Base-by-base conservation (phyloP, 2,888 invertebrate species). In the Camponotus fellah region DNA sequence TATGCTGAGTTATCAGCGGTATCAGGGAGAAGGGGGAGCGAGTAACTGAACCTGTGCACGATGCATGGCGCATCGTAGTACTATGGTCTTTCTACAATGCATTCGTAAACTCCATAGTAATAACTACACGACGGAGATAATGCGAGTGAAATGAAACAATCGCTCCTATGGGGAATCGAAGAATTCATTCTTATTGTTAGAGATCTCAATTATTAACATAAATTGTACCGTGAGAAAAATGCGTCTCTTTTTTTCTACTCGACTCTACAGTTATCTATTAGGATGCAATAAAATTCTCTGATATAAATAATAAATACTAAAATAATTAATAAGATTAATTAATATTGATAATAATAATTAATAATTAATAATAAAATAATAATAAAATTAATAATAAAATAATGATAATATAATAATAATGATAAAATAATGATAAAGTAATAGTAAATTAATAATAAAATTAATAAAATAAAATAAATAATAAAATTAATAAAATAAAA, bases 31-130 rank as follows among this genome's bases (percentile, higher is more conserved):
- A 58, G 72, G 40, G 58, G 40, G 72, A 72, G 37, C 34, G 53
- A 56, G 71, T 72, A 56, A 72, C 53, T 40, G 58, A 72, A 72
- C 56, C 56, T 72, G 71, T 53, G 58, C 21, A 58, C 10, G 10
- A 53, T 53, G 58, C 58, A 58, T 21, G 21, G 58, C 21, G 21
- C 69, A 32, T 32, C 68, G 32, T 34, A n/a, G 49, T 32, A n/a
- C n/a, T 32, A n/a, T 37, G 4, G 26, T 26, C 56, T 72, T 56
- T 71, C 9, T 53, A 37, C 21, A 21, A 37, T 37, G 71, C 34
- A 14, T 14, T 58, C 56, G 37, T 40, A n/a, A 53, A 9, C 14
- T 32, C 14, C 5, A 69, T 10, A 6, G n/a, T 21, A 53, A 56
- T 34, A 4, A 71, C 5, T 71, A 14, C 56, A 14, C n/a, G 2